Conservation (phyloP, 2,797 vertebrate genomes). For the Phrynocephalus guinanensis region DNA sequence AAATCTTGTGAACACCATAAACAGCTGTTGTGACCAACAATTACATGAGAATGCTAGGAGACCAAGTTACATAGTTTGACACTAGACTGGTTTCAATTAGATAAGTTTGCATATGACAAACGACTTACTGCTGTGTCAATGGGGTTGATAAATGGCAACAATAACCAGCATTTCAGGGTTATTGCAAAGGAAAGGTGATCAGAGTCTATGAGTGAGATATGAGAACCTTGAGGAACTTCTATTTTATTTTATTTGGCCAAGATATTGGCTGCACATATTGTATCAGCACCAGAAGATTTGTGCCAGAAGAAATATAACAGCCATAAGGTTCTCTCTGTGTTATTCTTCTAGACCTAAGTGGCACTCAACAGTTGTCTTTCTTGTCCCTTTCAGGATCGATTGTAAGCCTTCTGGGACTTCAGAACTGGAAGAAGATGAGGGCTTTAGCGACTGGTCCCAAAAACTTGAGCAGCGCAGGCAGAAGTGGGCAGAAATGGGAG, state of each 20-base stretch:
- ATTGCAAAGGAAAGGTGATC: neutral
- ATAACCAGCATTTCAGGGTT: no score
- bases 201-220: neutral
- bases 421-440: conserved; percentile 90
- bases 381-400: conserved; percentile 71
- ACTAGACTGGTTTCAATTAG: neutral
- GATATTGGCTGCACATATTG: neutral
- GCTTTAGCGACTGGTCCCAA: conserved; percentile 93
- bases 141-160: no score
- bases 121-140: no score
- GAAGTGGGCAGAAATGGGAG: conserved; percentile 65
- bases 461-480: conserved; percentile 81
- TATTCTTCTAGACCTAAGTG: neutral
- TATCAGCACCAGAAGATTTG: neutral
- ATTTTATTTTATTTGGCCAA: neutral
- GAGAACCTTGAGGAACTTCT: neutral
- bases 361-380: neutral
- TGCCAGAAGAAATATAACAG: neutral
- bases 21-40: neutral
- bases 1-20: neutral
- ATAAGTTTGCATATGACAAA: no score
- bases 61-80: neutral
- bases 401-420: conserved; percentile 76
- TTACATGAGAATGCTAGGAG: neutral
- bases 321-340: neutral